Conservation (phyloP, 2,113 vertebrate species). For the Brevimyrus niger region DNA sequence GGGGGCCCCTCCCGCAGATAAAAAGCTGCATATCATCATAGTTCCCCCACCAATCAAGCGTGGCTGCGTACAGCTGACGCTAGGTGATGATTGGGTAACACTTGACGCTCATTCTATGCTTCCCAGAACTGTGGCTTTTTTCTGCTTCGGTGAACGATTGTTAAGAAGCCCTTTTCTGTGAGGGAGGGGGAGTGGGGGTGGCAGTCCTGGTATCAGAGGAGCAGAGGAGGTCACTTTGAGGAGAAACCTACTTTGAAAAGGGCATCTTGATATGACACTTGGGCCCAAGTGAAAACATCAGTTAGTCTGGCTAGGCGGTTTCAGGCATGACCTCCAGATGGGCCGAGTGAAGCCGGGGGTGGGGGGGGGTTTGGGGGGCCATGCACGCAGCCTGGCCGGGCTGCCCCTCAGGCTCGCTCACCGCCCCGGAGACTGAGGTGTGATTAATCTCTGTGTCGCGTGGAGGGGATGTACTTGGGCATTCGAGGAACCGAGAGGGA, state of each 20-base stretch:
- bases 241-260: not conserved
- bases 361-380: not conserved
- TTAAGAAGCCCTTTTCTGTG: not conserved
- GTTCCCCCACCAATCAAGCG: not conserved
- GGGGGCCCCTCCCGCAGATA: not conserved
- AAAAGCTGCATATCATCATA: not conserved
- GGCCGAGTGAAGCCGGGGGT: not conserved
- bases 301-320: not conserved
- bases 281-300: not conserved
- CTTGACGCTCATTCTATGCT: too few relatives aligned
- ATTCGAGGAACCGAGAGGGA: not conserved
- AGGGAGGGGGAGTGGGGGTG: not conserved
- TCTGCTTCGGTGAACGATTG: not conserved
- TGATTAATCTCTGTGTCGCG: not conserved
- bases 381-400: not conserved
- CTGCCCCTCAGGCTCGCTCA: not conserved
- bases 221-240: not conserved
- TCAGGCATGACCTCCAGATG: not conserved
- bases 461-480: not conserved
- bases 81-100: not conserved
- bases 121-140: not conserved
- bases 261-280: slow-evolving; percentile 8
- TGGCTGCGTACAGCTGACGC: not conserved
- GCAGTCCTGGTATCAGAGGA: not conserved
- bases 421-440: not conserved